A percentile compares a stretch with the other conserved stretches of the same genome.
These are phyloP conservation scores for Orientallactaga bullata DNA, from an alignment of 2,113 vertebrate genomes.

Conservation along the genomic window DNA sequence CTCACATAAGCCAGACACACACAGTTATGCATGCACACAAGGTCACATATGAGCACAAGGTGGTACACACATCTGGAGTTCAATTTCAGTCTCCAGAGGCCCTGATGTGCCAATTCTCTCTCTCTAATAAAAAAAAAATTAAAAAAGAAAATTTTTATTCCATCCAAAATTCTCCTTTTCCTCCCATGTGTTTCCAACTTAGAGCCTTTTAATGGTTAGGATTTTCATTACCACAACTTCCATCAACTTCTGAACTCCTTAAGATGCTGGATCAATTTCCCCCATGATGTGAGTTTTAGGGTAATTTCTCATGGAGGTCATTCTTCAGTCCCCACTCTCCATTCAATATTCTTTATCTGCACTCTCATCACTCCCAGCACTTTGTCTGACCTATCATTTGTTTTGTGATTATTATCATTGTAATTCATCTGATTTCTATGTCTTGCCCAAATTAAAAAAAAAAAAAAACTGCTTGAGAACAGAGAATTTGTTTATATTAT, in stretches of 20 bases:
- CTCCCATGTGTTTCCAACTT: conserved; percentile 13
- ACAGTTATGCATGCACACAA: too few relatives aligned
- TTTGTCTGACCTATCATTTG: background rate
- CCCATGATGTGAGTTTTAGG: background rate
- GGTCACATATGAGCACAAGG: too few relatives aligned
- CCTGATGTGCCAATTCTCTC: too few relatives aligned
- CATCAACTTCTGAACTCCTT: background rate
- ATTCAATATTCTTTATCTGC: background rate
- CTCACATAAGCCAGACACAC: too few relatives aligned
- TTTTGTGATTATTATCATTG: background rate
- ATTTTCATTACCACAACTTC: too few relatives aligned
- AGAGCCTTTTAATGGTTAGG: too few relatives aligned
- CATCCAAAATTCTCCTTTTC: background rate
- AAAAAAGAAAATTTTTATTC: too few relatives aligned
- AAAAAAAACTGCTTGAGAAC: background rate
- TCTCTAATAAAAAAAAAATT: too few relatives aligned
- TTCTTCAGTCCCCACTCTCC: background rate
- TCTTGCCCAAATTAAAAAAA: too few relatives aligned
- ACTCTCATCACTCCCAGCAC: background rate
- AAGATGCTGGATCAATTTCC: background rate
- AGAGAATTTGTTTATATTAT: conserved; percentile 1
- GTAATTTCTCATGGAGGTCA: background rate
- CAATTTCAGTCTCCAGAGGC: too few relatives aligned
- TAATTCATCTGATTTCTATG: background rate
- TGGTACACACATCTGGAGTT: too few relatives aligned